Evolutionary conservation across 2,888 invertebrate genomes (phyloP), one percentile per base, ranked within the genome.

Genomic region (Ophion costatus): DNA sequence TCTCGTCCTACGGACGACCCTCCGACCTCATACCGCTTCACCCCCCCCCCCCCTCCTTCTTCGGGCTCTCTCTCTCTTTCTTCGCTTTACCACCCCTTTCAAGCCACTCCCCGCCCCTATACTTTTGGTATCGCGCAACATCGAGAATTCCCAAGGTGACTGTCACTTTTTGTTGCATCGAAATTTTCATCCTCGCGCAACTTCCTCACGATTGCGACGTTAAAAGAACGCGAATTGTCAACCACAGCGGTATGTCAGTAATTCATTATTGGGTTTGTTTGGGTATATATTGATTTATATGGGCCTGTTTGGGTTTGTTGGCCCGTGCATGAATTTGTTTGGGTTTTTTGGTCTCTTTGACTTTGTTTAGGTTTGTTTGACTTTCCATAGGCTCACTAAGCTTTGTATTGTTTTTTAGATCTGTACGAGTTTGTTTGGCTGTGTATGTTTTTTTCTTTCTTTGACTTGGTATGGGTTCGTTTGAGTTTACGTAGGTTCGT

Each of bases 1-100:
- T 91, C 91, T 90, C 91, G 89, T 77, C 85, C 90, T 88, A 88
- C 88, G 86, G 88, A 86, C 87, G 86, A 86, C 83, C 86, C 82
- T 75, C 79, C 78, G 70, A 82, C 75, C 82, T 77, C 87, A 67
- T 38, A 61, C 69, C 61, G 20, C 59, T 59, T 86, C 78, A 66
- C 73, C 82, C 64, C n/a, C 83, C 59, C 77, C 80, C 80, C 56
- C 20, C 66, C 76, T 20, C 56, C 88, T 78, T 63, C n/a, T n/a
- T 74, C 81, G 70, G 61, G 11, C 83, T 63, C 79, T 80, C 82
- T 56, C 22, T 67, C 80, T 69, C 78, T 75, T 76, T 57, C 83
- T 75, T 75, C 29, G 71, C 74, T 80, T 24, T 75, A 51, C 73
- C 77, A 67, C 73, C 83, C 56, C 63, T 66, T 71, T 79, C 75